These are phyloP conservation scores for Aphelinus atriplicis DNA, from an alignment of 1,140 invertebrate genomes.

Conservation along the genomic window DNA sequence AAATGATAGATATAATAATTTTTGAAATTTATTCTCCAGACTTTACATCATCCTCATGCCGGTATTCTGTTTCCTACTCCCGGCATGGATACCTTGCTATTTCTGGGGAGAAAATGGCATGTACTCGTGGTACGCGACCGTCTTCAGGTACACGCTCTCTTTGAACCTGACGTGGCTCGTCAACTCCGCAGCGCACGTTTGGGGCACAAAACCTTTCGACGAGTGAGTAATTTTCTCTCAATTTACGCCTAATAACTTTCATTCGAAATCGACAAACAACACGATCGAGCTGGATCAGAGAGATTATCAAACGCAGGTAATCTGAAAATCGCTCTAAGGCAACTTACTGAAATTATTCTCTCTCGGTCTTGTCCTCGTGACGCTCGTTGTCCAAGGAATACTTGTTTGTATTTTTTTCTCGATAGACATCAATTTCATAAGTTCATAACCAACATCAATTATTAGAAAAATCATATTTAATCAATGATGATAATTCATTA, in stretches of 20 bases:
- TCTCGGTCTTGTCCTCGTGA: no score
- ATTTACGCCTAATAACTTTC: not conserved
- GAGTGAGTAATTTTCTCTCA: constrained; percentile 57
- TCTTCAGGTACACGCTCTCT: constrained; percentile 76
- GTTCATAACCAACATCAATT: no score
- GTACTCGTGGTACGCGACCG: constrained; percentile 68
- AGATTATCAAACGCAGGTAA: no score
- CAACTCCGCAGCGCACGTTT: constrained; percentile 86
- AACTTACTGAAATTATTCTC: no score
- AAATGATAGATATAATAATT: not conserved
- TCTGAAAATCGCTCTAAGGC: no score
- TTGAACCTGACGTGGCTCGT: constrained; percentile 89
- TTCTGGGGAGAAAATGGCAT: constrained; percentile 76
- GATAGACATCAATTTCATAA: no score
- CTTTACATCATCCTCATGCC: constrained; percentile 79
- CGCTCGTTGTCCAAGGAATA: no score
- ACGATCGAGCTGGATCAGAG: no score
- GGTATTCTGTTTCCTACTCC: constrained; percentile 80
- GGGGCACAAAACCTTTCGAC: constrained; percentile 73
- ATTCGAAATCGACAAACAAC: no score
- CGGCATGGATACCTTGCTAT: constrained; percentile 74
- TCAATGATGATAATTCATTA: no score
- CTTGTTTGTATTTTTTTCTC: no score
- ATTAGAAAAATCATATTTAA: no score
- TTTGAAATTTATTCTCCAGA: constrained; percentile 58